Evolutionary conservation across 1,140 invertebrate genomes (phyloP), one percentile per base, ranked within the genome.

Genomic region (Asbolus verrucosus): DNA sequence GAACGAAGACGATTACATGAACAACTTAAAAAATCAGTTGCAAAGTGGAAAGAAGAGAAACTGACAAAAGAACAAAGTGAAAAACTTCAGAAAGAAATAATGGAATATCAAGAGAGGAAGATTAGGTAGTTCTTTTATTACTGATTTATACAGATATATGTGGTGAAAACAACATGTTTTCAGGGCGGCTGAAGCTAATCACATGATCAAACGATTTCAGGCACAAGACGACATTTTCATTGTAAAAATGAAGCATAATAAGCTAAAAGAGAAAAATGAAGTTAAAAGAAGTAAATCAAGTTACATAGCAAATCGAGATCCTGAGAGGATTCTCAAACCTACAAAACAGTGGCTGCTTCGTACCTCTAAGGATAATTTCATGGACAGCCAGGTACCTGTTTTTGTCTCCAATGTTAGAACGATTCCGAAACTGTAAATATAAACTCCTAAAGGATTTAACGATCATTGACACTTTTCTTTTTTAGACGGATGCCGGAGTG

Each of bases 201-300:
- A 68, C 74, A 38, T 79, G 21, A 79, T 80, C 18, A 76, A 77
- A 69, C 68, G 76, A 65, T 80, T 76, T 18, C 77, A 76, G 72
- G 65, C 46, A 11, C 74, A 79, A 72, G 79, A 80, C 59, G 70
- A 75, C 38, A 9, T 75, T 2, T 74, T 73, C 60, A 74, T 80
- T 15, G 39, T 67, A 31, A 76, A 69, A 69, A 75, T 73, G 71
- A 63, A 54, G 62, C 46, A n/a, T 2, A 43, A 5, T 24, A 73
- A 70, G 50, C 68, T 6, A 67, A 67, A 21, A 46, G 68, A 59
- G 71, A 71, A 69, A 21, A 0, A 18, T 14, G 2, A 65, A 71
- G 16, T 38, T 33, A n/a, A 19, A 65, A 68, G 71, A 24, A 67
- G 62, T 16, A 74, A 70, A 62, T 74, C 72, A 1, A 73, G 72